Conservation (phyloP, 2,113 vertebrate species). For the Paedocypris sp. region DNA sequence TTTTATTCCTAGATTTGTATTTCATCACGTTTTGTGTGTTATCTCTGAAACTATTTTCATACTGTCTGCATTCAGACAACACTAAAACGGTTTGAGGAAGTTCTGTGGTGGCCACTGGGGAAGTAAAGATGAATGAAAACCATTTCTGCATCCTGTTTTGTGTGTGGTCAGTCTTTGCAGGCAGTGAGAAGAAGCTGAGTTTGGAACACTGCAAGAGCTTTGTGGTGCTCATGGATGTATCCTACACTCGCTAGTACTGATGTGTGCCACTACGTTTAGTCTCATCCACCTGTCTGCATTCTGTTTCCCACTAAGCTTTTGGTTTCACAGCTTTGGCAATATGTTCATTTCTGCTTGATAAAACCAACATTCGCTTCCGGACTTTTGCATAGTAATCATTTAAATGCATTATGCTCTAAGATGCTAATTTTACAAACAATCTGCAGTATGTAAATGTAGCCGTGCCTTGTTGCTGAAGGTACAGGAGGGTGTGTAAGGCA, state of each 20-base stretch:
- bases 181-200: constrained; percentile 50
- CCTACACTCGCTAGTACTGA: constrained; percentile 23
- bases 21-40: too few species aligned
- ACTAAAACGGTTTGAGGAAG: background rate
- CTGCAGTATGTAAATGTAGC: background rate
- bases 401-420: too few species aligned
- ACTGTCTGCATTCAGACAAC: background rate
- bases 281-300: too few species aligned
- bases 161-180: constrained; percentile 47
- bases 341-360: background rate
- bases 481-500: background rate
- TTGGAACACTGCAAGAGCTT: constrained; percentile 65
- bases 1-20: background rate
- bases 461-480: background rate
- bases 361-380: too few species aligned
- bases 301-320: too few species aligned
- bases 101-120: background rate
- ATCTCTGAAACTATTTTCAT: background rate
- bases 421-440: background rate
- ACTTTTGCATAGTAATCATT: background rate
- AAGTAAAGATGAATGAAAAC: background rate
- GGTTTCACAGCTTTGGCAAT: too few species aligned
- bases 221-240: constrained; percentile 65
- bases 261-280: too few species aligned
- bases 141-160: background rate